Conservation (phyloP, 2,888 invertebrate genomes). For the Formica aserva region DNA sequence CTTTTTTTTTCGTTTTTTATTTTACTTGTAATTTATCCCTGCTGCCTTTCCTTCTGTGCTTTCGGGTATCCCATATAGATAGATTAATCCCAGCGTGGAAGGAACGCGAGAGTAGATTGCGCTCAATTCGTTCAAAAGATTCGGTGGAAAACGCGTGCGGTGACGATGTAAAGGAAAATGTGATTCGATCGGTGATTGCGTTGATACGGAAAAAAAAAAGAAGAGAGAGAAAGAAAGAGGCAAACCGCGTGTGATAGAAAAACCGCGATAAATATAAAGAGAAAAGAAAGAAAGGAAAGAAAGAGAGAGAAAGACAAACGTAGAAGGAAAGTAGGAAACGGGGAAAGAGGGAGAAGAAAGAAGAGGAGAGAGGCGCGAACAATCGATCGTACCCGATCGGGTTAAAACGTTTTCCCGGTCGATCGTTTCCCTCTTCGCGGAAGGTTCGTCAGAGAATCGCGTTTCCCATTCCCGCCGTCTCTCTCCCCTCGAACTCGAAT, state of each 20-base stretch:
- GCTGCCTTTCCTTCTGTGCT: neutral
- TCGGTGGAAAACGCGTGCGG: slow-evolving; percentile 20
- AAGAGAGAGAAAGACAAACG: neutral
- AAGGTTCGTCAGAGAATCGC: slow-evolving; percentile 58
- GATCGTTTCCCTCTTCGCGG: slow-evolving; percentile 66
- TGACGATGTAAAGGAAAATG: slow-evolving; percentile 69
- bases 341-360: slow-evolving; percentile 5
- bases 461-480: slow-evolving; percentile 42
- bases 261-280: slow-evolving; percentile 34
- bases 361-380: slow-evolving; percentile 29
- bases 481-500: slow-evolving; percentile 41
- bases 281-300: neutral
- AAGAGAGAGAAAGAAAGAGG: slow-evolving; percentile 11
- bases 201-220: slow-evolving; percentile 42
- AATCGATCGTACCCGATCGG: slow-evolving; percentile 59
- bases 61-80: slow-evolving; percentile 40
- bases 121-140: neutral
- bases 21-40: neutral
- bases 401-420: slow-evolving; percentile 51
- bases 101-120: slow-evolving; percentile 19
- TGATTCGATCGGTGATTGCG: slow-evolving; percentile 42
- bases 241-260: slow-evolving; percentile 34
- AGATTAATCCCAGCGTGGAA: slow-evolving; percentile 51
- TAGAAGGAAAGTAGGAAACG: neutral
- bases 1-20: neutral